Evolutionary conservation across 2,113 vertebrate species (phyloP).

Genomic region (Phalacrocorax aristotelis): DNA sequence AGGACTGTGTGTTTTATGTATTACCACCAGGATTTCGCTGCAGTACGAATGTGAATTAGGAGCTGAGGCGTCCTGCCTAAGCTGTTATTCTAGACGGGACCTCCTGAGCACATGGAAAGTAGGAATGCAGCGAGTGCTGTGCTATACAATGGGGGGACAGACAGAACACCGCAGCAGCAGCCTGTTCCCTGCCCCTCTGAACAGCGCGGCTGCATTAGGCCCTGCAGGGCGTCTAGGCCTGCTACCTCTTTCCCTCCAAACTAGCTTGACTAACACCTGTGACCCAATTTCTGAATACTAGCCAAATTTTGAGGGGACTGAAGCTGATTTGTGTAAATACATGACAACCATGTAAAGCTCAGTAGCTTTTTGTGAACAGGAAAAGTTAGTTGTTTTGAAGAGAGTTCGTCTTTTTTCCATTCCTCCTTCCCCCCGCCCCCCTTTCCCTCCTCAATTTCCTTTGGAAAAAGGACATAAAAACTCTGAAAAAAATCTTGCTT

Average conservation of each 20-base stretch:
- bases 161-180: background rate
- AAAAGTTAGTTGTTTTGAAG: background rate
- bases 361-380: background rate
- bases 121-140: background rate
- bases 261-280: background rate
- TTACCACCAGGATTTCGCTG: background rate
- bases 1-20: background rate
- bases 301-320: background rate
- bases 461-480: background rate
- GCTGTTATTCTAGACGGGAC: background rate
- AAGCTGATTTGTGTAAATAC: background rate
- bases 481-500: background rate
- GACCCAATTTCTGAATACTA: fast-evolving
- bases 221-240: fast-evolving
- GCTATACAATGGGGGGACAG: fast-evolving
- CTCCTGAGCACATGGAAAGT: background rate
- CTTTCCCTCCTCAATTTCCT: background rate
- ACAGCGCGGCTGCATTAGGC: background rate
- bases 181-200: background rate
- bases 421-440: background rate
- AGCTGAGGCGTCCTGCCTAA: background rate
- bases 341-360: background rate
- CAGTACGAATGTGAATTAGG: background rate
- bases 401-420: background rate
- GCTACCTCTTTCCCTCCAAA: background rate